These are phyloP conservation scores for Steinernema scapterisci DNA, from an alignment of 2,888 invertebrate species.

Conservation along the genomic window DNA sequence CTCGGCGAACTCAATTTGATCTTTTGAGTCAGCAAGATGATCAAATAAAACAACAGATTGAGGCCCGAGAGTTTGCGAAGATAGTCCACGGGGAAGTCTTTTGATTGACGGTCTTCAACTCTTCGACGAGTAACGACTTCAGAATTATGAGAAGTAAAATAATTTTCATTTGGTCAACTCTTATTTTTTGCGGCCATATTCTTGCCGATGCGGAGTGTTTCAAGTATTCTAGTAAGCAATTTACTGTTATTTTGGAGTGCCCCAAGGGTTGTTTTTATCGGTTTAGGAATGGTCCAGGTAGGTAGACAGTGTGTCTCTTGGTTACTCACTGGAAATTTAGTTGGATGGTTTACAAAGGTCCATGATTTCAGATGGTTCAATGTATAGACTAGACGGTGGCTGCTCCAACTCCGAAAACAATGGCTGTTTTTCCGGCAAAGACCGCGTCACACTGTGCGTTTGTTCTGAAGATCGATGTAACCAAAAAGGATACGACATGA, in stretches of 20 bases:
- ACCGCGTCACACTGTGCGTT: not conserved
- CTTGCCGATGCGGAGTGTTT: not conserved
- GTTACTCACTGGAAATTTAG: not conserved
- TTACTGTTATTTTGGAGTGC: constrained; percentile 4
- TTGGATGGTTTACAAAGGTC: too few species aligned
- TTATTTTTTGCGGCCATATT: not conserved
- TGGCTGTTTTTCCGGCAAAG: not conserved
- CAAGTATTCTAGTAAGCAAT: not conserved
- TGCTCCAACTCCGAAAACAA: not conserved
- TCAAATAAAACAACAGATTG: constrained; percentile 15
- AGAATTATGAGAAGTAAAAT: too few species aligned
- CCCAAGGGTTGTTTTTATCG: not conserved
- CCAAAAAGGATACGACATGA: constrained; percentile 5
- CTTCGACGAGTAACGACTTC: too few species aligned
- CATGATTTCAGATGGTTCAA: constrained; percentile 7
- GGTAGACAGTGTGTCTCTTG: not conserved
- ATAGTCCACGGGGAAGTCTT: too few species aligned
- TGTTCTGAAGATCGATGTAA: constrained; percentile 7
- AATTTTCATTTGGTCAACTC: not conserved
- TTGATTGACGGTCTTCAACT: too few species aligned
- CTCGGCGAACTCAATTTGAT: not conserved
- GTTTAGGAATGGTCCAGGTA: not conserved
- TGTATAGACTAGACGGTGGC: not conserved
- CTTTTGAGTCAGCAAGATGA: not conserved
- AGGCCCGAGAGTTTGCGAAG: too few species aligned